These are phyloP conservation scores for Sitophilus oryzae DNA, from an alignment of 1,140 invertebrate species.

Conservation along the genomic window DNA sequence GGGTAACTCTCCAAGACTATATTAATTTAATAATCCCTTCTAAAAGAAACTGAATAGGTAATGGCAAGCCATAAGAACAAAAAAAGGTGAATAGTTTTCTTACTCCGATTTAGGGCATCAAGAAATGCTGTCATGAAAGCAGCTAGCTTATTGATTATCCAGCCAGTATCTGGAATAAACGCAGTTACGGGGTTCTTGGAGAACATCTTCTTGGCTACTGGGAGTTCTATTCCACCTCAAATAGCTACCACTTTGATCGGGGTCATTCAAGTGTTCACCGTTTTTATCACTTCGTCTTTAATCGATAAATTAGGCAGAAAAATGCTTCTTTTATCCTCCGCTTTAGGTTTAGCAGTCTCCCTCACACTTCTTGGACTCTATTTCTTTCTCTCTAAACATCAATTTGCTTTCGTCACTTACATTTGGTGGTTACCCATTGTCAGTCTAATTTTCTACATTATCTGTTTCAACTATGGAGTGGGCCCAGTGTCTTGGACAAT, in stretches of 20 bases:
- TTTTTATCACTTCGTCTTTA: constrained; percentile 62
- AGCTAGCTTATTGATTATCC: constrained; percentile 75
- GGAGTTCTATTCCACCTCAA: constrained; percentile 50
- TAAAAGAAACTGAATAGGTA: no score
- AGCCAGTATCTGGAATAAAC: constrained; percentile 81
- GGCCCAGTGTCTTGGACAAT: constrained; percentile 80
- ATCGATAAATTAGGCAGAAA: constrained; percentile 71
- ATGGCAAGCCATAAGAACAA: no score
- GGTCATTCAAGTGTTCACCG: constrained; percentile 68
- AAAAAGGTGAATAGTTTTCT: no score
- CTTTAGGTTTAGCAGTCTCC: constrained; percentile 50
- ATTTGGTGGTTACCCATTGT: constrained; percentile 38
- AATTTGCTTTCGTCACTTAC: constrained; percentile 21
- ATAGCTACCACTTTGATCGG: constrained; percentile 69
- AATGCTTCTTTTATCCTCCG: constrained; percentile 63
- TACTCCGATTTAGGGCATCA: no score
- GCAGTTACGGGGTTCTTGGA: constrained; percentile 77
- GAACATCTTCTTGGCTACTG: constrained; percentile 63
- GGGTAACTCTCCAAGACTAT: no score
- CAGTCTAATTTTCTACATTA: constrained; percentile 33
- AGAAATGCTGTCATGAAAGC: constrained; percentile 67
- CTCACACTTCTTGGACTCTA: constrained; percentile 33
- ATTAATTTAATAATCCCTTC: no score
- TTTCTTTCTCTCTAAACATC: constrained; percentile 35
- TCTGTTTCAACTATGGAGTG: constrained; percentile 51